Base-by-base conservation (phyloP, 2,888 invertebrate species). In the Scaptomyza reducta region DNA sequence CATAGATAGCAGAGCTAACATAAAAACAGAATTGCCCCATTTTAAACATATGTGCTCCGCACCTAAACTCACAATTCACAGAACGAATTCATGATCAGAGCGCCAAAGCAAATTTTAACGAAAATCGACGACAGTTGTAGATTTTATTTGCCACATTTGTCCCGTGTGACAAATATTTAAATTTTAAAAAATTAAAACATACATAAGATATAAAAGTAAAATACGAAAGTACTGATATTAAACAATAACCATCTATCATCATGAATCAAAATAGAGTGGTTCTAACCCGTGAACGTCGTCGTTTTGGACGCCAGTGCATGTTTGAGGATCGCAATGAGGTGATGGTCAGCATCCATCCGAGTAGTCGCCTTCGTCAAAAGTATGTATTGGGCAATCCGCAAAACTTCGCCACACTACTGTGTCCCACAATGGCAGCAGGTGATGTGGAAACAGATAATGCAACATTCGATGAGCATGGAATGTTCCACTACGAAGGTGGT, bases 401-500 rank as follows among this genome's bases (percentile, higher is more conserved):
- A 0, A 89, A 94, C 81, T 92, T 92, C 25, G 92, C 90, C 0
- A 93, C 94, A 46, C 95, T 96, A 89, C 93, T 94, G 63, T 93
- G 94, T 14, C 92, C 93, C 1, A 84, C 89, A 59, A 89, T 89
- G 80, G 90, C 89, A 0, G 57, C 76, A 6, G 89, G 79, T 27
- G 62, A 75, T 16, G 79, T 87, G 59, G 84, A 89, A 55, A 92
- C 92, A 1, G 91, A 91, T 10, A 91, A 91, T 80, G 90, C 90
- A 0, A 76, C 80, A 1, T 79, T 62, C 7, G 76, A 63, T 0
- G 74, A 84, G 6, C 93, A 93, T 68, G 95, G 95, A 10, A 93
- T 96, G 89, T 94, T 94, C 77, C 97, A 97, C 89, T 92, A 92
- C 13, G 97, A 97, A 91, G 97, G 97, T 65, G 97, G 96, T 16